Percentiles rank a stretch among this genome's conserved stretches.
Evolutionary conservation across 2,888 invertebrate genomes (phyloP).

Genomic region (Eupithecia insigniata): DNA sequence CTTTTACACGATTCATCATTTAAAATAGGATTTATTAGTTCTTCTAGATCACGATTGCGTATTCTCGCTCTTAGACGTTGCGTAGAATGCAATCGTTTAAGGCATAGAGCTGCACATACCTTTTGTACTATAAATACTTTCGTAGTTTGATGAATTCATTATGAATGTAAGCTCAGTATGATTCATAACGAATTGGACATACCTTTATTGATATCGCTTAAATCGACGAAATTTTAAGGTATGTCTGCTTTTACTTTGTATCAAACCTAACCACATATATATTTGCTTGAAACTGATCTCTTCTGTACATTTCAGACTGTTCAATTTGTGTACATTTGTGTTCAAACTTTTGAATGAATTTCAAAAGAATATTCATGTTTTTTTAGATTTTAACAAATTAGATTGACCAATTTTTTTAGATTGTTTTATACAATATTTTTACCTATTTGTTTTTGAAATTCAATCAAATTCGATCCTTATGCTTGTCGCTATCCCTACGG

Average conservation of each 20-base stretch:
- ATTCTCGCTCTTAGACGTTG: neutral
- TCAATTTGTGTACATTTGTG: conserved; percentile 47
- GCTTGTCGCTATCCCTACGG: conserved; percentile 78
- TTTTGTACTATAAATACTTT: too few species aligned
- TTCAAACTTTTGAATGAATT: conserved; percentile 47
- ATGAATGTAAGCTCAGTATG: too few species aligned
- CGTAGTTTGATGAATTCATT: too few species aligned
- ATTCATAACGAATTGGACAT: too few species aligned
- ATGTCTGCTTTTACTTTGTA: conserved; percentile 22
- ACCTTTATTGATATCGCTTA: conserved; percentile 19
- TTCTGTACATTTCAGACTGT: conserved; percentile 39
- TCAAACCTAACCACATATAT: conserved; percentile 34
- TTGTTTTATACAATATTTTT: neutral
- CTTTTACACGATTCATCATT: neutral
- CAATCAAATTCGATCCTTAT: conserved; percentile 53
- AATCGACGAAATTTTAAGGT: conserved; percentile 6
- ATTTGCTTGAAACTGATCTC: conserved; percentile 34
- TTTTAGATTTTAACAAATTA: too few species aligned
- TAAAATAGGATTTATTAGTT: neutral
- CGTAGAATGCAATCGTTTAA: neutral
- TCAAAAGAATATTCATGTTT: conserved; percentile 22
- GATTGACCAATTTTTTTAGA: too few species aligned
- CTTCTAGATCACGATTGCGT: neutral
- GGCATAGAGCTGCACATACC: conserved; percentile 17
- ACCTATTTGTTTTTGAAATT: conserved; percentile 29